These are phyloP conservation scores for Standfussiana lucernea DNA, from an alignment of 2,888 invertebrate genomes.

Conservation along the genomic window DNA sequence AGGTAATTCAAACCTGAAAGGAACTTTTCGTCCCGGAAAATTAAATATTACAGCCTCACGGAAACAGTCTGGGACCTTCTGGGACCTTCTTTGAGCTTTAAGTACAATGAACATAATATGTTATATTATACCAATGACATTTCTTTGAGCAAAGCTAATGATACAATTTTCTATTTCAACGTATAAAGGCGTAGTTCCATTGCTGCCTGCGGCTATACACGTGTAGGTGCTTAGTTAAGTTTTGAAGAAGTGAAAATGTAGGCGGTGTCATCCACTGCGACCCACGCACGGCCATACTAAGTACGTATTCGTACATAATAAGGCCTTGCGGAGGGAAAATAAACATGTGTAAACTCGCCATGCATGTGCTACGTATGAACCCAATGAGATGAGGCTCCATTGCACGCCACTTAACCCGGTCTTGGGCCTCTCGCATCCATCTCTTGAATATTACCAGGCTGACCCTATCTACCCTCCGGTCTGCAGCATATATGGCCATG, in stretches of 20 bases:
- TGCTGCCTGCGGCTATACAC: background rate
- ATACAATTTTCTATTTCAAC: constrained; percentile 11
- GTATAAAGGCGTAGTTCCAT: constrained; percentile 7
- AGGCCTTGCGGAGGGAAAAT: no score
- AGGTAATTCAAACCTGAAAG: constrained; percentile 36
- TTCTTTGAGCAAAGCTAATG: constrained; percentile 3
- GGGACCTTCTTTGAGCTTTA: constrained; percentile 33
- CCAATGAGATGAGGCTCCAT: background rate
- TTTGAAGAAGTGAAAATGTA: background rate
- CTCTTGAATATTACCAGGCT: no score
- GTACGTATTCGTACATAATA: no score
- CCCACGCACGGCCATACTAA: background rate
- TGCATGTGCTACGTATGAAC: background rate
- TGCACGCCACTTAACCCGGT: background rate
- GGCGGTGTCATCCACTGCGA: background rate
- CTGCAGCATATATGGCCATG: no score
- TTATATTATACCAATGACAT: constrained; percentile 9
- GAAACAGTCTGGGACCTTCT: constrained; percentile 11
- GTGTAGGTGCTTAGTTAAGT: background rate
- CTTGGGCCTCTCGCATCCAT: background rate
- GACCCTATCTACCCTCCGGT: no score
- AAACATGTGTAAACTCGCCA: background rate
- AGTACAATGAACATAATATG: constrained; percentile 7
- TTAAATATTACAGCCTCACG: constrained; percentile 41
- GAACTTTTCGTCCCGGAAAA: constrained; percentile 44